phyloP scores from a whole-genome alignment of 1,140 invertebrate genomes.

The Thereuonema tuberculata region DNA sequence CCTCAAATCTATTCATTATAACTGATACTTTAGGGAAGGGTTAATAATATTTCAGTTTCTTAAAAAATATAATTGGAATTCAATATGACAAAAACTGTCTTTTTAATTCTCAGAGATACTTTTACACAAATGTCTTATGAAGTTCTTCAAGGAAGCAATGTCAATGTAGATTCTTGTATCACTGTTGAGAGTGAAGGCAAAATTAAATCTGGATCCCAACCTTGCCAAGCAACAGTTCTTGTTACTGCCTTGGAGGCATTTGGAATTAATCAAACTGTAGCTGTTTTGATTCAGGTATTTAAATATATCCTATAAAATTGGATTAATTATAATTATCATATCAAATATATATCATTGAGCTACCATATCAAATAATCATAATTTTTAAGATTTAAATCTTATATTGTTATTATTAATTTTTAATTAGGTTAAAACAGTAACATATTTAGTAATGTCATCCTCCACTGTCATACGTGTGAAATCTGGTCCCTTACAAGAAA shows the following conservation, averaged over 20 bases:
- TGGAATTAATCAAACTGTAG: constrained; percentile 38
- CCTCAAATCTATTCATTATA: no score
- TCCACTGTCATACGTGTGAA: constrained; percentile 22
- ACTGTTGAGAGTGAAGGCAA: constrained; percentile 41
- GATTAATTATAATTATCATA: no score
- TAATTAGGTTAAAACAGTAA: constrained; percentile 31
- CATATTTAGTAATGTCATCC: constrained; percentile 35
- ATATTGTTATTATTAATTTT: no score
- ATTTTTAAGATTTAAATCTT: no score
- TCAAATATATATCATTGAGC: no score
- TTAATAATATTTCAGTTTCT: no score
- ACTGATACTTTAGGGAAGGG: no score
- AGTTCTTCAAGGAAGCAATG: constrained; percentile 6
- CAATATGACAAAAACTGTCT: no score
- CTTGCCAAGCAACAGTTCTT: constrained; percentile 44
- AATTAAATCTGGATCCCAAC: constrained; percentile 39
- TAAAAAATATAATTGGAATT: no score
- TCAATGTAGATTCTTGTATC: constrained; percentile 31
- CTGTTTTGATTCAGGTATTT: constrained; percentile 33
- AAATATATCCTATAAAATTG: no score
- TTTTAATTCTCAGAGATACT: constrained; percentile 12
- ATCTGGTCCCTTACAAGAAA: constrained; percentile 20
- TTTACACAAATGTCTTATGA: background rate
- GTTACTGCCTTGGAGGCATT: constrained; percentile 43
- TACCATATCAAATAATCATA: no score